phyloP scores from a whole-genome alignment of 2,797 vertebrate species.

The Liasis olivaceus region DNA sequence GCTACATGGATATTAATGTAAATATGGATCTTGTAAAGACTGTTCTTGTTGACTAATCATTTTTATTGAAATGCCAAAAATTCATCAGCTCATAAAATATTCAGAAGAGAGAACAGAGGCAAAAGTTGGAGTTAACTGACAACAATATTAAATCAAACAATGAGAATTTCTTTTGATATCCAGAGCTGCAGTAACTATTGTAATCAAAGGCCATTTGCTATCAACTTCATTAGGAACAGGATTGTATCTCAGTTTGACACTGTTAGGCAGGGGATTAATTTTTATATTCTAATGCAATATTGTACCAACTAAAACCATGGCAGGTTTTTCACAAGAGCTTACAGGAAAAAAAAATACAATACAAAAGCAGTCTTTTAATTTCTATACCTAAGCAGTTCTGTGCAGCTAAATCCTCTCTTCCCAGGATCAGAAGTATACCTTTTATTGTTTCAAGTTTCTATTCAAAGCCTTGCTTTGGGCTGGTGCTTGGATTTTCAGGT shows the following conservation, averaged over 20 bases:
- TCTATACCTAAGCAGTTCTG: neutral
- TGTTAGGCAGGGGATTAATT: neutral
- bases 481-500: neutral
- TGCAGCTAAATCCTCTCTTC: neutral
- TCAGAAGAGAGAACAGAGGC: conserved; percentile 1
- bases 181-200: neutral
- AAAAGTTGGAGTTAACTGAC: neutral
- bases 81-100: conserved; percentile 14
- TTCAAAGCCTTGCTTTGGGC: neutral
- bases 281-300: neutral
- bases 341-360: neutral
- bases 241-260: neutral
- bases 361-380: neutral
- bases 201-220: neutral
- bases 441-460: neutral
- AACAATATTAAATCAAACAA: conserved; percentile 5
- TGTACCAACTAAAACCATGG: neutral
- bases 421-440: neutral
- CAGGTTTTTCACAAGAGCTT: neutral
- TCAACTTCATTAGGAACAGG: neutral
- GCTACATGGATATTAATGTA: conserved; percentile 60
- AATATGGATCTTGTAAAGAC: conserved; percentile 54
- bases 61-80: conserved; percentile 47
- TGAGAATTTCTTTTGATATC: neutral
- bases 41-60: conserved; percentile 56